phyloP scores from a whole-genome alignment of 2,797 vertebrate species.

The Liparis tanakae region DNA sequence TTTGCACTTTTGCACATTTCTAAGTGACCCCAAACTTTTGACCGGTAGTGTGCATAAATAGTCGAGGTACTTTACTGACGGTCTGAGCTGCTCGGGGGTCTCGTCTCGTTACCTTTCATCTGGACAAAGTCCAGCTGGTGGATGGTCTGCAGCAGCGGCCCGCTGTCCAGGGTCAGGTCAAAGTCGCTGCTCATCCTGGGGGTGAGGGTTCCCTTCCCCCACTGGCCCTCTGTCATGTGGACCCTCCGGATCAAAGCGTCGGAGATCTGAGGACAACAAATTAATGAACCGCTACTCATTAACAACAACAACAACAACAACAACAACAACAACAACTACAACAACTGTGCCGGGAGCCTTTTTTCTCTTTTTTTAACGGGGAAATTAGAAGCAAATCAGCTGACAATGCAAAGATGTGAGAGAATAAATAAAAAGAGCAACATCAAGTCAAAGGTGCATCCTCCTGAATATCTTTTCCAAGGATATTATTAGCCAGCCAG shows the following conservation, averaged over 20 bases:
- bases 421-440: background rate
- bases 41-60: background rate
- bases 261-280: slow-evolving; percentile 87
- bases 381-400: slow-evolving; percentile 1
- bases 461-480: background rate
- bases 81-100: background rate
- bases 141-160: slow-evolving; percentile 94
- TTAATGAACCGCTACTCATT: background rate
- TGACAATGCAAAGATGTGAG: background rate
- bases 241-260: slow-evolving; percentile 97
- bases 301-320: too few relatives aligned
- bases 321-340: background rate
- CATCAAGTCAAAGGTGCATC: background rate
- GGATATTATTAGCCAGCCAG: background rate
- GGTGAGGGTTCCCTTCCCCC: slow-evolving; percentile 96
- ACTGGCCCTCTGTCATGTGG: slow-evolving; percentile 95
- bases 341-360: background rate
- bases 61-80: background rate
- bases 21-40: too few relatives aligned
- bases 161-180: slow-evolving; percentile 96
- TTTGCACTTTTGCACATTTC: too few relatives aligned
- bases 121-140: slow-evolving; percentile 99
- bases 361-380: background rate
- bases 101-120: slow-evolving; percentile 92
- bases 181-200: slow-evolving; percentile 98